Base-by-base conservation (phyloP, 92 coral and sea anemone genomes). In the Nematostella vectensis region DNA sequence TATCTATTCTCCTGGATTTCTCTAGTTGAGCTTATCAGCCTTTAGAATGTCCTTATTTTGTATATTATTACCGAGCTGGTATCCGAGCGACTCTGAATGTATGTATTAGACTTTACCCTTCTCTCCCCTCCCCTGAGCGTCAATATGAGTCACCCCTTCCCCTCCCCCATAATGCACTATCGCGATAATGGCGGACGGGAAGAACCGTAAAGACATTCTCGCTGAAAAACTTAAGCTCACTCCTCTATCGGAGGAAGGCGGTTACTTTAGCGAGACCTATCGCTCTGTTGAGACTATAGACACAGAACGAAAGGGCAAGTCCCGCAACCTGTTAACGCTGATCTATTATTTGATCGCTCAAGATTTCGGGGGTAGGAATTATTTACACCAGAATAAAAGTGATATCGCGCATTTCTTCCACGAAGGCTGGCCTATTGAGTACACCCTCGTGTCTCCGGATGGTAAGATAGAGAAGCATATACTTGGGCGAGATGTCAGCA, bases 391-490 rank as follows among this genome's bases (percentile, higher is more conserved):
- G 9, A 82, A 86, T 39, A 45, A 63, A 31, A 86, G 86, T 29
- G 96, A 82, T 18, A 76, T 72, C 12, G 53, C 63, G 15, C 95
- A 81, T 50, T 67, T 72, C 19, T 82, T 71, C 39, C 76, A 73
- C 58, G 89, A 83, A 18, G 95, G 95, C 29, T 86, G 95, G 95
- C 95, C 95, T 2, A 76, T 80, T 0, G 58, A 59, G 31, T 86
- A 76, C 67, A 59, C 59, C 26, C 57, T 47, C 27, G 63, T 82
- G 0, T 61, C 85, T 26, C 71, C 88, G 0, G 79, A 81, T 27
- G 85, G 95, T 16, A 56, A 67, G 43, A n/a, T 65, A 11, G 58
- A 63, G 25, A 80, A 86, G 59, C 48, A 54, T 20, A 68, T 65
- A 20, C 55, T 86, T 4, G 89, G 95, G 1, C 63, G 36, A 18